Evolutionary conservation across 2,113 vertebrate species (phyloP).

Genomic region (Hippoglossus stenolepis): DNA sequence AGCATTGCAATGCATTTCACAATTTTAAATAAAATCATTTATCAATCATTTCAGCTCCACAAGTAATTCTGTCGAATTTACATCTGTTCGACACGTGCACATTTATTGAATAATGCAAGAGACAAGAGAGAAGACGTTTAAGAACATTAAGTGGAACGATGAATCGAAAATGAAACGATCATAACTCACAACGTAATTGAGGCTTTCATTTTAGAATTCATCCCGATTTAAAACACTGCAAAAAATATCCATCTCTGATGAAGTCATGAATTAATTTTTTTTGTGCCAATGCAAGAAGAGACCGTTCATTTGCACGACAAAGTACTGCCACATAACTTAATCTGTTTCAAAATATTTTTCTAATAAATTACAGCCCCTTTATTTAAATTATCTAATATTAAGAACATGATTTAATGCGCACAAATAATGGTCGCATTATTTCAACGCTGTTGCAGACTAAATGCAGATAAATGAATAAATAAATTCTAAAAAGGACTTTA

Average conservation of each 20-base stretch:
- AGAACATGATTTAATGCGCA: not conserved
- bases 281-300: not conserved
- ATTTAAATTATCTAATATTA: not conserved
- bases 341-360: too few species aligned
- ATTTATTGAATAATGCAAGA: not conserved
- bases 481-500: not conserved
- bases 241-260: not conserved
- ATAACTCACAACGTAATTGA: not conserved
- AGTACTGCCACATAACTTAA: too few species aligned
- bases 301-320: too few species aligned
- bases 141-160: not conserved
- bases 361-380: not conserved
- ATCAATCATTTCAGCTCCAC: not conserved
- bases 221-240: conserved; percentile 9
- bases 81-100: not conserved
- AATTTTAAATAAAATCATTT: conserved; percentile 1
- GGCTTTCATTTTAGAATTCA: not conserved
- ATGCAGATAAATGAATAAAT: not conserved
- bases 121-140: not conserved
- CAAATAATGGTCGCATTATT: not conserved
- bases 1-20: not conserved
- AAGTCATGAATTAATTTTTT: not conserved
- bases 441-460: not conserved
- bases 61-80: not conserved
- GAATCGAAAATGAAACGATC: not conserved